A percentile compares a stretch with the other conserved stretches of the same genome.
phyloP scores from a whole-genome alignment of 2,888 invertebrate species.

The Ormyrus nitidulus region DNA sequence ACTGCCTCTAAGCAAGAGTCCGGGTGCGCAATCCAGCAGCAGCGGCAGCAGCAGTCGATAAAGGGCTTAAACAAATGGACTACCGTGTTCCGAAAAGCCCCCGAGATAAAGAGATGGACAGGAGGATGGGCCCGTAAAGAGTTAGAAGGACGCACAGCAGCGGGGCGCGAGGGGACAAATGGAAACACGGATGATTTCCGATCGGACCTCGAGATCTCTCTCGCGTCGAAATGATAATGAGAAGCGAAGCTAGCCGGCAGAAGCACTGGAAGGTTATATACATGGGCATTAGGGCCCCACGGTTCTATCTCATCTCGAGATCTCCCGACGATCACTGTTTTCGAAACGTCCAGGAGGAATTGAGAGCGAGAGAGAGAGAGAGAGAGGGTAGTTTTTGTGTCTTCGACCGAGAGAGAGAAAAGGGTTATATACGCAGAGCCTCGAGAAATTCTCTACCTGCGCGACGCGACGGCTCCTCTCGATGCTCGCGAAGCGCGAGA shows the following conservation, averaged over 20 bases:
- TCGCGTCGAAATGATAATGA: slow-evolving; percentile 51
- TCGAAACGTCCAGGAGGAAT: slow-evolving; percentile 37
- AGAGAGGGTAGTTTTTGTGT: slow-evolving; percentile 38
- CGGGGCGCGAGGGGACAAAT: slow-evolving; percentile 53
- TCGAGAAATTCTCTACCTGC: slow-evolving; percentile 51
- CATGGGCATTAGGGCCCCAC: slow-evolving; percentile 31
- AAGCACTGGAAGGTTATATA: neutral
- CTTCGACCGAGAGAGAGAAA: slow-evolving; percentile 40
- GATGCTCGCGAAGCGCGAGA: neutral
- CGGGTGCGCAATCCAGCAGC: neutral
- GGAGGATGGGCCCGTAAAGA: neutral
- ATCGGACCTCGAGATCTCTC: slow-evolving; percentile 20
- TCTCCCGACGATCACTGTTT: slow-evolving; percentile 43
- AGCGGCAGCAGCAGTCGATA: neutral
- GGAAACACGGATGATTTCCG: slow-evolving; percentile 51
- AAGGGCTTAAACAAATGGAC: slow-evolving; percentile 43
- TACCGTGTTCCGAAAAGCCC: slow-evolving; percentile 31
- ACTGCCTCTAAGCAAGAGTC: neutral
- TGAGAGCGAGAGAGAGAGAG: slow-evolving; percentile 16
- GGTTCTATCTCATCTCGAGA: slow-evolving; percentile 36
- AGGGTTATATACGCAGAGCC: slow-evolving; percentile 17
- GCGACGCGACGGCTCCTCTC: slow-evolving; percentile 43
- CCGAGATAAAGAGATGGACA: slow-evolving; percentile 24
- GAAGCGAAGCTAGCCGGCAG: slow-evolving; percentile 7
- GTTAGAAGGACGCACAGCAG: slow-evolving; percentile 5